Conservation (phyloP, 2,113 vertebrate species). For the Cavia aperea region DNA sequence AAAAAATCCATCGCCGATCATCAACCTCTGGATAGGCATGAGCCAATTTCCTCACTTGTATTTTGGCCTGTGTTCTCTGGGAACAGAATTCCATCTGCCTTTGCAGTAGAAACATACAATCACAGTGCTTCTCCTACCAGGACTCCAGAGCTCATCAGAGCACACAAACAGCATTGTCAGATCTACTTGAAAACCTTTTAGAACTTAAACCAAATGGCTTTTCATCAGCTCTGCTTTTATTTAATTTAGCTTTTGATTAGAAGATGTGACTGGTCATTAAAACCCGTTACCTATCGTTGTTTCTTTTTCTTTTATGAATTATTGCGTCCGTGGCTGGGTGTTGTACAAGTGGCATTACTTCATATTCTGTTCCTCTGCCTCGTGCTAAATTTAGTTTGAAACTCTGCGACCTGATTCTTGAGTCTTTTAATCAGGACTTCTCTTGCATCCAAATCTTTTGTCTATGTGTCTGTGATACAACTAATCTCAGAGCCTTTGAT, state of each 20-base stretch:
- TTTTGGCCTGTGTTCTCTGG: constrained; percentile 21
- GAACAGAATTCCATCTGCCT: not conserved
- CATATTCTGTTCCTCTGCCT: not conserved
- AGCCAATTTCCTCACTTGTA: constrained; percentile 42
- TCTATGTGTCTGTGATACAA: not conserved
- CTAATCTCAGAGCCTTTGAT: not conserved
- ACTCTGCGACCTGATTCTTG: not conserved
- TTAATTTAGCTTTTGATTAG: constrained; percentile 44
- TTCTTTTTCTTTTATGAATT: not conserved
- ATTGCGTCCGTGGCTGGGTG: not conserved
- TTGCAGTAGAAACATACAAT: not conserved
- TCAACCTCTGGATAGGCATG: constrained; percentile 43
- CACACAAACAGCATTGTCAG: not conserved
- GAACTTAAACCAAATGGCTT: constrained; percentile 36
- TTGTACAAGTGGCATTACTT: not conserved
- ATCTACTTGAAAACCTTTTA: constrained; percentile 24
- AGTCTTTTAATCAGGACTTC: not conserved
- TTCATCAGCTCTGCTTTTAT: constrained; percentile 30
- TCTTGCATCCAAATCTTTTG: not conserved
- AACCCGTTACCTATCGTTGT: not conserved
- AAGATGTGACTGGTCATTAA: constrained; percentile 14
- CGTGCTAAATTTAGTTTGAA: not conserved
- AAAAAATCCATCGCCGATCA: not conserved
- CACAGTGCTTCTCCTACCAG: not conserved
- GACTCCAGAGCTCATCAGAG: not conserved